Evolutionary conservation across 2,888 invertebrate species (phyloP).

Genomic region (Harmothoe impar): DNA sequence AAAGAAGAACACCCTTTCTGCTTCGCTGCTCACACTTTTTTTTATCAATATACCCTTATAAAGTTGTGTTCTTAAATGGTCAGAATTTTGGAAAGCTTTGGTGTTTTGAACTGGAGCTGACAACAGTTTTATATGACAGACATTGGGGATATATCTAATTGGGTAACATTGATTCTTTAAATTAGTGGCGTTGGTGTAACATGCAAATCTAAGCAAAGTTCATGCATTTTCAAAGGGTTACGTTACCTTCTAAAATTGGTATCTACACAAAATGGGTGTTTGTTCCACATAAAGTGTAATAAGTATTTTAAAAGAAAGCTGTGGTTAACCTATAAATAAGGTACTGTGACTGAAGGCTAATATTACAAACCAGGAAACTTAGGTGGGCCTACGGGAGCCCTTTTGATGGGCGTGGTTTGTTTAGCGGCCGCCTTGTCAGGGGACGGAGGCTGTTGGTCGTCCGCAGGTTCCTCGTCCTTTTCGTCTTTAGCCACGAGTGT

Average conservation of each 20-base stretch:
- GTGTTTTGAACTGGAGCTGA: no score
- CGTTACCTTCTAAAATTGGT: not conserved
- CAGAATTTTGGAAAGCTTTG: no score
- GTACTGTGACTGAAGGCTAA: not conserved
- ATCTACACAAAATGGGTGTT: not conserved
- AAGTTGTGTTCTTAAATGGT: no score
- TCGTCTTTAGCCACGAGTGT: slow-evolving; percentile 2
- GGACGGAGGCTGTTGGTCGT: not conserved
- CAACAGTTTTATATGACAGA: no score
- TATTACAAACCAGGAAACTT: slow-evolving; percentile 50
- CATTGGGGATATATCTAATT: no score
- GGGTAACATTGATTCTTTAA: no score
- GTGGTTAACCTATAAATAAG: not conserved
- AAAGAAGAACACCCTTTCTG: no score
- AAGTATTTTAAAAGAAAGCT: no score
- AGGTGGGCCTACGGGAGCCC: slow-evolving; percentile 31
- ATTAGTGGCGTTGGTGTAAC: no score
- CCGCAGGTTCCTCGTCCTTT: not conserved
- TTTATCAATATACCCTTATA: no score
- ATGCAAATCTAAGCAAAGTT: not conserved
- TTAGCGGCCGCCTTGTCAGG: not conserved
- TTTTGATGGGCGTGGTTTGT: not conserved
- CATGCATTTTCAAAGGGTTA: not conserved
- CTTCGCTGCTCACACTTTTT: no score
- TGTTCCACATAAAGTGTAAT: not conserved